These are phyloP conservation scores for Eristalis arbustorum DNA, from an alignment of 2,888 invertebrate species.

Conservation along the genomic window DNA sequence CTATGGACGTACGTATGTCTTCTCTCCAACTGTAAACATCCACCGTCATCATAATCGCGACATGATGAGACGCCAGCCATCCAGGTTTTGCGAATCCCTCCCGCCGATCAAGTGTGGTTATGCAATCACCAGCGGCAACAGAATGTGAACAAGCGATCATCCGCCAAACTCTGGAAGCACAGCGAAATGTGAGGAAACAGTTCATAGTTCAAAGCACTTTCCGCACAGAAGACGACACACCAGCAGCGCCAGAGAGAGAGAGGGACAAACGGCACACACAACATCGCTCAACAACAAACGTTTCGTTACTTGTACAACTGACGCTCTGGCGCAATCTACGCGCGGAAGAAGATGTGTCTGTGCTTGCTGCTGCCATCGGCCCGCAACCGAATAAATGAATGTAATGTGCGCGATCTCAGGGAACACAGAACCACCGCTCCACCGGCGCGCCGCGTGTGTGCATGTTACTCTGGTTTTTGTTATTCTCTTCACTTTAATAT, in stretches of 20 bases:
- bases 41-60: slow-evolving; percentile 4
- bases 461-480: slow-evolving; percentile 42
- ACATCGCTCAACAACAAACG: slow-evolving; percentile 12
- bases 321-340: slow-evolving; percentile 40
- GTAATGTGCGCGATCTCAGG: slow-evolving; percentile 59
- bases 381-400: slow-evolving; percentile 60
- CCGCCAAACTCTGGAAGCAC: slow-evolving; percentile 42
- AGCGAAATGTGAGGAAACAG: slow-evolving; percentile 53
- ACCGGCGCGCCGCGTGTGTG: background rate
- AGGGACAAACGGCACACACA: background rate
- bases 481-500: slow-evolving; percentile 52
- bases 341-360: slow-evolving; percentile 46
- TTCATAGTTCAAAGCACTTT: slow-evolving; percentile 69
- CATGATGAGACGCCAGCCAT: background rate
- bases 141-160: slow-evolving; percentile 32
- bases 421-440: slow-evolving; percentile 41
- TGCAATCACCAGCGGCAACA: slow-evolving; percentile 50
- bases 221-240: background rate
- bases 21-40: slow-evolving; percentile 51
- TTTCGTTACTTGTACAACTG: slow-evolving; percentile 26
- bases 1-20: slow-evolving; percentile 45
- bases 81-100: background rate
- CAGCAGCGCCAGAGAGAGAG: too few relatives aligned
- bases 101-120: slow-evolving; percentile 43
- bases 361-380: slow-evolving; percentile 1